Evolutionary conservation across 2,113 vertebrate species (phyloP).

Genomic region (Arizona elegans): DNA sequence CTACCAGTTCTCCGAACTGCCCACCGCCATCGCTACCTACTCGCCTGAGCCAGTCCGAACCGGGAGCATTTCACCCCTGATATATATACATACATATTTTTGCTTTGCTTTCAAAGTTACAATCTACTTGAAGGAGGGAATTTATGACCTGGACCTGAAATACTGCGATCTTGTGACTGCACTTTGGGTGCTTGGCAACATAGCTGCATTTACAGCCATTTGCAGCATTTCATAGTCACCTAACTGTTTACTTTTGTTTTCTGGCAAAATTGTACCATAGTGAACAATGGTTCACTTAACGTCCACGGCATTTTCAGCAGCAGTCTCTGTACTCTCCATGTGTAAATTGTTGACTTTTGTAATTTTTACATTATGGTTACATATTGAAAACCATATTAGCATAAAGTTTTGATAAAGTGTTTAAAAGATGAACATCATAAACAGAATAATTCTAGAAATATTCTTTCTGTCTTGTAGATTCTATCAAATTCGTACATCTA

Average conservation of each 20-base stretch:
- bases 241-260: neutral
- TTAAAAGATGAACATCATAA: neutral
- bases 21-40: no score
- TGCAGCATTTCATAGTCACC: neutral
- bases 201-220: neutral
- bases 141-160: neutral
- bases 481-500: slow-evolving; percentile 91
- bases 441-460: slow-evolving; percentile 23
- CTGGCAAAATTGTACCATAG: neutral
- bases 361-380: neutral
- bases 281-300: neutral
- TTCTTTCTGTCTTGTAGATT: slow-evolving; percentile 74
- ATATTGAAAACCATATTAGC: neutral
- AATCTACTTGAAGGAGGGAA: neutral
- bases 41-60: no score
- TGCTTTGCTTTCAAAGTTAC: neutral
- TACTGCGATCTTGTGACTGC: neutral
- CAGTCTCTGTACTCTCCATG: neutral
- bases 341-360: neutral
- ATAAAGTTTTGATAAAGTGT: neutral
- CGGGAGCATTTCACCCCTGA: no score
- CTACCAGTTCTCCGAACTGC: no score
- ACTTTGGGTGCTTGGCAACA: neutral
- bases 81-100: no score
- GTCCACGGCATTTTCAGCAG: no score